Conservation (phyloP, 2,888 invertebrate genomes). For the Teinopalpus imperialis region DNA sequence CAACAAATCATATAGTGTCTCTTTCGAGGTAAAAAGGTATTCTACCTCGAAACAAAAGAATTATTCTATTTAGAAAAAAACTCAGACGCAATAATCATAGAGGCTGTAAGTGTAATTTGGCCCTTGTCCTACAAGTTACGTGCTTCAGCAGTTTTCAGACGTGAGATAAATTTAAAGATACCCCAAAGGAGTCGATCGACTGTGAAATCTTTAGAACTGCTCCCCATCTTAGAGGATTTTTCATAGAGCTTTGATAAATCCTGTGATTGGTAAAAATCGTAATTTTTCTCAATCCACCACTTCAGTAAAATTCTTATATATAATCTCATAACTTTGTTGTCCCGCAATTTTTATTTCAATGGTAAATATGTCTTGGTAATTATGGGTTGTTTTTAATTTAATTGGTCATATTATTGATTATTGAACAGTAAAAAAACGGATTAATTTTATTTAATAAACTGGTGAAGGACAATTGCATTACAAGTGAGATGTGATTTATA, state of each 20-base stretch:
- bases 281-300: no score
- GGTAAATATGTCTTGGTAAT: no score
- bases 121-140: constrained; percentile 27
- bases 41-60: background rate
- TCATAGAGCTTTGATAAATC: constrained; percentile 13
- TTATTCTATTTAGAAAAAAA: constrained; percentile 10
- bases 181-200: constrained; percentile 21
- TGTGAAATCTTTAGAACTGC: constrained; percentile 23
- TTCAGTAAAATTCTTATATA: no score
- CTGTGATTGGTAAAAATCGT: constrained; percentile 5
- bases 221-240: constrained; percentile 13
- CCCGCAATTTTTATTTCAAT: no score
- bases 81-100: constrained; percentile 20
- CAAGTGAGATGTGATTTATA: no score
- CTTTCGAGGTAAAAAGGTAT: background rate
- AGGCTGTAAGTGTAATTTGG: constrained; percentile 24
- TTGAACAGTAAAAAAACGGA: no score
- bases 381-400: no score
- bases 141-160: constrained; percentile 25
- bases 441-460: no score
- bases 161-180: constrained; percentile 26
- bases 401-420: no score
- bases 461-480: no score
- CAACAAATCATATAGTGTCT: no score
- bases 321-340: no score